phyloP scores from a whole-genome alignment of 2,113 vertebrate species.

The Callithrix jacchus region DNA sequence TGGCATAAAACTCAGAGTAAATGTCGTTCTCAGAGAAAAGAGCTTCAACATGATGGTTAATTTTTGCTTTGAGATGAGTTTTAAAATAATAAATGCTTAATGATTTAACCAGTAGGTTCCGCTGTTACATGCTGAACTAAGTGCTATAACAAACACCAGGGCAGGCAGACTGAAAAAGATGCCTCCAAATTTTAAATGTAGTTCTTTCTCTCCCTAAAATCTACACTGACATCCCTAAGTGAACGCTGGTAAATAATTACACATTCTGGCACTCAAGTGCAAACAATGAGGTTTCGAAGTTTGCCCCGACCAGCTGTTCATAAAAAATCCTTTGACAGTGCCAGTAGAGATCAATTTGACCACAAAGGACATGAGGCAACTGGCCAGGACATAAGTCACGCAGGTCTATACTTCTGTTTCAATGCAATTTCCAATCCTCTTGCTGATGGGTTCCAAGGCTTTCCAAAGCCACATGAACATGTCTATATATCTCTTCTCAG shows the following conservation, averaged over 20 bases:
- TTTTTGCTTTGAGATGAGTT: constrained; percentile 7
- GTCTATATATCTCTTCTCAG: neutral
- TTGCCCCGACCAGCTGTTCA: neutral
- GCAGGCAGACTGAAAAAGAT: neutral
- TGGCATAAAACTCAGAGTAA: neutral
- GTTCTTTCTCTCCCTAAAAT: neutral
- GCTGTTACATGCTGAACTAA: neutral
- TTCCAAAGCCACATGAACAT: neutral
- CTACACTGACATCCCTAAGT: neutral
- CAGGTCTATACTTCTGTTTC: neutral
- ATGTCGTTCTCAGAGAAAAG: constrained; percentile 1
- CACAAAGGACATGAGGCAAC: neutral
- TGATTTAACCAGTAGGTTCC: neutral
- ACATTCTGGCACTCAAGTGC: constrained; percentile 34
- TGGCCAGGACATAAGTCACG: neutral
- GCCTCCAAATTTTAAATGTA: constrained; percentile 23
- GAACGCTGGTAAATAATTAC: constrained; percentile 58
- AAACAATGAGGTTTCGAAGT: constrained; percentile 60
- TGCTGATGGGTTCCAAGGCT: neutral
- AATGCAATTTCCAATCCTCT: neutral
- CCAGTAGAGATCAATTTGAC: neutral
- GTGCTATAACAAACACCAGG: neutral
- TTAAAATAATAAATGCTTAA: constrained; percentile 37
- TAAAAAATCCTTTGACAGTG: neutral
- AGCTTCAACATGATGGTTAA: neutral